Conservation (phyloP, 2,113 vertebrate species). For the Merops nubicus region DNA sequence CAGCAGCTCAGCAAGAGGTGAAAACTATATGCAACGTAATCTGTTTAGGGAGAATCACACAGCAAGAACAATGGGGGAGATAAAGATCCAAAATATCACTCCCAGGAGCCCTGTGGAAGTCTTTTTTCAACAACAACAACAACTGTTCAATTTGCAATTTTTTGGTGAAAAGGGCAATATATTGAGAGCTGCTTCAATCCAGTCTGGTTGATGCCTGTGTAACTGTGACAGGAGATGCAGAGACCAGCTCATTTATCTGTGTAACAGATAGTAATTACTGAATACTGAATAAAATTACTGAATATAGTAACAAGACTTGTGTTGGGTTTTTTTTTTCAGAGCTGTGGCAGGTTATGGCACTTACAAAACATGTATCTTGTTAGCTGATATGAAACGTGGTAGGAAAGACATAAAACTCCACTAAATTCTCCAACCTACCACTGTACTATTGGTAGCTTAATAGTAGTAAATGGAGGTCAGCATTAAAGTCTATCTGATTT, state of each 20-base stretch:
- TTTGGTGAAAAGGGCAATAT: not conserved
- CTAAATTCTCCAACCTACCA: not conserved
- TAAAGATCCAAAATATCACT: conserved; percentile 21
- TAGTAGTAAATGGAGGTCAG: not conserved
- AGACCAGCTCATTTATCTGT: not conserved
- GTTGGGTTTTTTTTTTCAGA: not conserved
- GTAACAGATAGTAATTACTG: too few species aligned
- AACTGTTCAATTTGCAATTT: conserved; percentile 11
- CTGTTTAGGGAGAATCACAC: conserved; percentile 14
- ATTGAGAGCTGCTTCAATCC: not conserved
- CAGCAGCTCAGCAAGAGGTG: conserved; percentile 54
- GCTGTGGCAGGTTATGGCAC: not conserved
- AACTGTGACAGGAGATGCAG: not conserved
- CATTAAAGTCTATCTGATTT: conserved; percentile 18
- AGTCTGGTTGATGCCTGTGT: not conserved
- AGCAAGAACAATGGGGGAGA: conserved; percentile 45
- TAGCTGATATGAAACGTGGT: not conserved
- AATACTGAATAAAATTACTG: too few species aligned
- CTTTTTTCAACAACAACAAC: conserved; percentile 17
- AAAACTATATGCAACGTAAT: conserved; percentile 31
- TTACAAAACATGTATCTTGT: not conserved
- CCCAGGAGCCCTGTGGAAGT: not conserved
- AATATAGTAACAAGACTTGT: not conserved
- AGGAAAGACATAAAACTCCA: not conserved
- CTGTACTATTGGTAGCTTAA: not conserved